Conservation (phyloP, 1,140 invertebrate genomes). For the Brachionus rubens region DNA sequence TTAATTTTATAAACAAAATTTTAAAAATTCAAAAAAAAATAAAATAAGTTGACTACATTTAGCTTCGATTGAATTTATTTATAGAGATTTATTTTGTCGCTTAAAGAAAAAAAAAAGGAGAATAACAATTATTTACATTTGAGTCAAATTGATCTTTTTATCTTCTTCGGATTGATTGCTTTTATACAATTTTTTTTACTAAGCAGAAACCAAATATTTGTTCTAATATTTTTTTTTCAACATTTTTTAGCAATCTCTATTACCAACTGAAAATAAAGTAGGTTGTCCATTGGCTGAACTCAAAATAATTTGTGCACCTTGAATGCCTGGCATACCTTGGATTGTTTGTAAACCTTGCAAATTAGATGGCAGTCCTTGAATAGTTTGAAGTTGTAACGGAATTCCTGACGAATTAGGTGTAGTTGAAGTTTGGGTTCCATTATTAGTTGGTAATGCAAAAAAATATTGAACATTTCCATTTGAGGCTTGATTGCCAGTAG, state of each 20-base stretch:
- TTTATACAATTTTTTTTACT: too few relatives aligned
- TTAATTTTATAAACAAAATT: too few relatives aligned
- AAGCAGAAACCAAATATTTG: too few relatives aligned
- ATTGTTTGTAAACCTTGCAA: slow-evolving; percentile 22
- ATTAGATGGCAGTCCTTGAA: slow-evolving; percentile 19
- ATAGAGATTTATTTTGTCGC: too few relatives aligned
- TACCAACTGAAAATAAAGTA: neutral
- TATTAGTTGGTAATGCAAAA: slow-evolving; percentile 23
- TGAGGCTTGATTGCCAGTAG: neutral
- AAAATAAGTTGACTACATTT: too few relatives aligned
- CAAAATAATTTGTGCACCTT: slow-evolving; percentile 35
- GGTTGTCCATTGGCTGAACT: slow-evolving; percentile 16
- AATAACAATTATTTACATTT: too few relatives aligned
- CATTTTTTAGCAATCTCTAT: neutral
- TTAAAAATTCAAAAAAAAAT: too few relatives aligned
- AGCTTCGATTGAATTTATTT: too few relatives aligned
- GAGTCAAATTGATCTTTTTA: too few relatives aligned
- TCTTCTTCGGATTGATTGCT: too few relatives aligned
- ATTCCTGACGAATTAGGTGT: neutral
- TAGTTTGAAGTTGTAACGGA: slow-evolving; percentile 14
- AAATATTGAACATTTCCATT: slow-evolving; percentile 42
- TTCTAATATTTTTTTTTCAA: neutral
- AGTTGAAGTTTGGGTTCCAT: neutral
- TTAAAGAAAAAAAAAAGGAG: too few relatives aligned
- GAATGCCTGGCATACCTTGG: slow-evolving; percentile 21